These are phyloP conservation scores for Cabera pusaria DNA, from an alignment of 2,888 invertebrate species.

Conservation along the genomic window DNA sequence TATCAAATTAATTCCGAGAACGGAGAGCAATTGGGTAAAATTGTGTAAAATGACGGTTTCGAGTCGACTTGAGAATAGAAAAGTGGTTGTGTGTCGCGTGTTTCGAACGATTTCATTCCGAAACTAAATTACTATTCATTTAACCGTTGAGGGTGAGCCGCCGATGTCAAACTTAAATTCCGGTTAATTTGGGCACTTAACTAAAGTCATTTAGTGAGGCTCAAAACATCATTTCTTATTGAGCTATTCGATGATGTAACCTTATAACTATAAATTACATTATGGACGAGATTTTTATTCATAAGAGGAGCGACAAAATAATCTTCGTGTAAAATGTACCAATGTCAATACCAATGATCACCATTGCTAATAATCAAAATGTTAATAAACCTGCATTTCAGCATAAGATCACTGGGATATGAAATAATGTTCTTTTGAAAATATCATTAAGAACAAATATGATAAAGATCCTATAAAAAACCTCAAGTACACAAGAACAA, in stretches of 20 bases:
- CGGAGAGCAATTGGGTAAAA: slow-evolving; percentile 80
- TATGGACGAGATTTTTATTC: too few relatives aligned
- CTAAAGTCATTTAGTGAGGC: slow-evolving; percentile 25
- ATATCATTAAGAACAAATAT: too few relatives aligned
- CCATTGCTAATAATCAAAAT: too few relatives aligned
- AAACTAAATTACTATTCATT: slow-evolving; percentile 82
- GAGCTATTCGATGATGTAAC: slow-evolving; percentile 12
- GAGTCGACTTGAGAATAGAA: slow-evolving; percentile 77
- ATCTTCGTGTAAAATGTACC: too few relatives aligned
- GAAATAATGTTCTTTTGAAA: too few relatives aligned
- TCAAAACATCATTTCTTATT: slow-evolving; percentile 25
- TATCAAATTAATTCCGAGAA: slow-evolving; percentile 82
- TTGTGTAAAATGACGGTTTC: slow-evolving; percentile 82
- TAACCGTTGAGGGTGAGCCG: slow-evolving; percentile 71
- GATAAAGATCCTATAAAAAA: too few relatives aligned
- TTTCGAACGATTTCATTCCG: slow-evolving; percentile 79
- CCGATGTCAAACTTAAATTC: slow-evolving; percentile 73
- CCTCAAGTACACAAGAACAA: neutral
- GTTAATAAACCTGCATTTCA: too few relatives aligned
- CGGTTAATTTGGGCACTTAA: slow-evolving; percentile 55
- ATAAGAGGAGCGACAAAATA: too few relatives aligned
- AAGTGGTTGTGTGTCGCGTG: slow-evolving; percentile 82
- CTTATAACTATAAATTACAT: too few relatives aligned
- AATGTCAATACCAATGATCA: too few relatives aligned
- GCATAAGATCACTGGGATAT: too few relatives aligned